phyloP scores from a whole-genome alignment of 2,113 vertebrate species.

The Mystacornis crossleyi region DNA sequence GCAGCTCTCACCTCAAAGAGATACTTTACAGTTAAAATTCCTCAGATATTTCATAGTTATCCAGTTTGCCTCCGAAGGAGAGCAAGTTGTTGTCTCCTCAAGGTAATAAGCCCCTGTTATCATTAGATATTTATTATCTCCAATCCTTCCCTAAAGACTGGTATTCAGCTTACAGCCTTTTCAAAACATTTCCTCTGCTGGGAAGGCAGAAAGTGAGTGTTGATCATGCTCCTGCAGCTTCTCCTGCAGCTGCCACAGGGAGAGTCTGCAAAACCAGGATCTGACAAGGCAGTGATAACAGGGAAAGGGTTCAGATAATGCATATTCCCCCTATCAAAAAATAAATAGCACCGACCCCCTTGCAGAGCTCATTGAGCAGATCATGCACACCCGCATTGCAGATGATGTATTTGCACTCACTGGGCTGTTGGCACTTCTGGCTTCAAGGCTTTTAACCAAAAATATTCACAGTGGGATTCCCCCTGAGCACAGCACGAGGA shows the following conservation, averaged over 20 bases:
- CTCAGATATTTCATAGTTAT: background rate
- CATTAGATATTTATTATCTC: background rate
- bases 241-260: background rate
- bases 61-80: background rate
- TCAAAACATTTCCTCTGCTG: background rate
- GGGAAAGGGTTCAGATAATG: background rate
- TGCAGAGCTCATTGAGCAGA: background rate
- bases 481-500: background rate
- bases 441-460: background rate
- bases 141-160: background rate
- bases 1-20: background rate
- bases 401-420: background rate
- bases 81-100: background rate
- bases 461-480: fast-evolving
- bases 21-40: background rate
- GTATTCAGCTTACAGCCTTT: background rate
- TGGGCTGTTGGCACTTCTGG: background rate
- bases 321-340: background rate
- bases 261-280: background rate
- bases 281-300: background rate
- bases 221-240: conserved; percentile 1
- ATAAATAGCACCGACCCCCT: background rate
- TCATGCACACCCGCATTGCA: background rate
- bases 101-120: background rate
- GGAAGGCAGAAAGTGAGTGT: background rate